Evolutionary conservation across 2,888 invertebrate species (phyloP), one percentile per base, ranked within the genome.

Genomic region (Habroteleia sp.): DNA sequence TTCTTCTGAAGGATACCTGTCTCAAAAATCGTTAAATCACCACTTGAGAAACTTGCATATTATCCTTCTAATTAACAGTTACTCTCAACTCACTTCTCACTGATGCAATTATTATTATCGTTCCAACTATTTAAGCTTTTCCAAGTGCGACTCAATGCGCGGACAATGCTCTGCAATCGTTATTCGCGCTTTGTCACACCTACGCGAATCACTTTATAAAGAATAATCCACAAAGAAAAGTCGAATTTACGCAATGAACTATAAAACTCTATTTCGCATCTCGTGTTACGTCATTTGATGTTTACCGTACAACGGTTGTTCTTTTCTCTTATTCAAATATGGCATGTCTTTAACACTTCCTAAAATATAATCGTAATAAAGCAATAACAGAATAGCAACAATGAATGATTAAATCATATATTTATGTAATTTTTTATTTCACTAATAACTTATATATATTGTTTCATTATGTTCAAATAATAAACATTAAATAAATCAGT

Each of bases 51-150:
- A 37, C 52, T 72, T 46, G 54, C 56, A 27, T 48, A 74, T 74
- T 74, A 73, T 42, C 50, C 42, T 50, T 60, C 44, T 65, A 65
- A 65, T 74, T 74, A 68, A 58, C 69, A 58, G 56, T 56, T 54
- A 46, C 46, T 63, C 48, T 63, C 63, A 11, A 46, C 46, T 69
- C 74, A n/a, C n/a, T n/a, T n/a, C n/a, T 50, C 50, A 54, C 37
- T 44, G 33, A 69, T 60, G 69, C 42, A 74, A 74, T 74, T 69
- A 65, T 69, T 41, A 74, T 52, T n/a, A n/a, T n/a, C n/a, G n/a
- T n/a, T 31, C 46, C 14, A 39, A n/a, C 44, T 54, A 46, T 37
- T 42, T 37, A 35, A 52, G 50, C 60, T 73, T 65, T 68, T 46
- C 56, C 29, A 48, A 62, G 48, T 14, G 39, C 46, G 4, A 29